phyloP scores from a whole-genome alignment of 2,888 invertebrate genomes.

The Muscina levida region DNA sequence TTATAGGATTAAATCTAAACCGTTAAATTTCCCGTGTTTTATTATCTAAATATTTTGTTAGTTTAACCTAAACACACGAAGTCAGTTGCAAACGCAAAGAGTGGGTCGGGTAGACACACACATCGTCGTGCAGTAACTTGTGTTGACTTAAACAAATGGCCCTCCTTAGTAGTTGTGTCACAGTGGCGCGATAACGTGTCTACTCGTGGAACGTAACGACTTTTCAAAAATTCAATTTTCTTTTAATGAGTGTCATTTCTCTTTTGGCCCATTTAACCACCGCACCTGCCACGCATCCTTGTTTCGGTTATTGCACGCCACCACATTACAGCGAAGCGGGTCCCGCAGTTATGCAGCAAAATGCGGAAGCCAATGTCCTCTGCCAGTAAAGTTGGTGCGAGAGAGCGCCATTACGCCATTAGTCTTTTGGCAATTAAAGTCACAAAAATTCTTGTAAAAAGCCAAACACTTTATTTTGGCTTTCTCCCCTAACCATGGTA shows the following conservation, averaged over 20 bases:
- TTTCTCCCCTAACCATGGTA: constrained; percentile 33
- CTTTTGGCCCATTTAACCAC: constrained; percentile 53
- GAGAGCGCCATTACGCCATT: constrained; percentile 57
- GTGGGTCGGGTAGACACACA: background rate
- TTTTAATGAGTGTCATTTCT: constrained; percentile 66
- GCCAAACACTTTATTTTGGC: constrained; percentile 63
- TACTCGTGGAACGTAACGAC: constrained; percentile 32
- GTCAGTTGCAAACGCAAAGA: too few relatives aligned
- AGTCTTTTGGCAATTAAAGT: constrained; percentile 66
- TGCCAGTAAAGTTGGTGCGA: constrained; percentile 12
- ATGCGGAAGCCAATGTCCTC: constrained; percentile 46
- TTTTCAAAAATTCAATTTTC: constrained; percentile 60
- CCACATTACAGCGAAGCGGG: background rate
- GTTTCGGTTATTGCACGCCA: background rate
- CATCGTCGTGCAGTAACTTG: background rate
- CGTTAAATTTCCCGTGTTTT: background rate
- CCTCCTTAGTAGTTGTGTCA: constrained; percentile 26
- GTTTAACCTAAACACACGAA: background rate
- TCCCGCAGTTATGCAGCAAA: background rate
- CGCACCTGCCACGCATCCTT: constrained; percentile 58
- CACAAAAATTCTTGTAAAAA: constrained; percentile 61
- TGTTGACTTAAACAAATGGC: constrained; percentile 51
- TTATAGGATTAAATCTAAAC: constrained; percentile 16
- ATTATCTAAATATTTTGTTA: constrained; percentile 17
- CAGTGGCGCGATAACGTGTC: constrained; percentile 45